A percentile compares a stretch with the other conserved stretches of the same genome.
phyloP scores from a whole-genome alignment of 2,113 vertebrate genomes.

The Phodopus roborovskii region DNA sequence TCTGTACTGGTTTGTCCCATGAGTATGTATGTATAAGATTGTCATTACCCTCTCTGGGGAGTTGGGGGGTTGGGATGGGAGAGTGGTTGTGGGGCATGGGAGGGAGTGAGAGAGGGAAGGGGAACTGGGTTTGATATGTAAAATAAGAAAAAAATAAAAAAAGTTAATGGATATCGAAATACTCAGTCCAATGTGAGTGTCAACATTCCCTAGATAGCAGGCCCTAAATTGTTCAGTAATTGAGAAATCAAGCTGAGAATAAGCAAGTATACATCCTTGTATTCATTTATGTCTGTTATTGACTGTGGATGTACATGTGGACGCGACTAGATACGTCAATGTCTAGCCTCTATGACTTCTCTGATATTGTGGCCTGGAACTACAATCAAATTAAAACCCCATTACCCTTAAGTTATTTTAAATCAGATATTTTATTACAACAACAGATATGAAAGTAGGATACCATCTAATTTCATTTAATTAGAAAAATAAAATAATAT shows the following conservation, averaged over 20 bases:
- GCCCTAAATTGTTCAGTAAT: not conserved
- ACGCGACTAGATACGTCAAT: not conserved
- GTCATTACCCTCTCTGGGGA: not conserved
- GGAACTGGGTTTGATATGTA: too few species aligned
- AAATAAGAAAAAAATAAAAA: too few species aligned
- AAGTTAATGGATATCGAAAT: not conserved
- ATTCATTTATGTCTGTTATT: not conserved
- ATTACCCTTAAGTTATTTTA: not conserved
- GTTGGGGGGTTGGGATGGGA: too few species aligned
- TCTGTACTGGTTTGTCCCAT: not conserved
- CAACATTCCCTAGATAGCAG: not conserved
- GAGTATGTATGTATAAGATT: not conserved
- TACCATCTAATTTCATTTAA: not conserved
- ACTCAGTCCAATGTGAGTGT: not conserved
- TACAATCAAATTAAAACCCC: not conserved
- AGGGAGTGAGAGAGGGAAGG: too few species aligned
- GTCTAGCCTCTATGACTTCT: not conserved
- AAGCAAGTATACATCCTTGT: not conserved
- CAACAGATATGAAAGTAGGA: not conserved
- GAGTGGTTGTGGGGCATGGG: too few species aligned
- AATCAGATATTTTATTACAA: not conserved
- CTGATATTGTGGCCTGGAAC: not conserved
- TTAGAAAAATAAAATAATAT: not conserved
- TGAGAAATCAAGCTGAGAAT: not conserved
- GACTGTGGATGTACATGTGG: not conserved